These are phyloP conservation scores for Tenthredo notha DNA, from an alignment of 2,888 invertebrate genomes.

Conservation along the genomic window DNA sequence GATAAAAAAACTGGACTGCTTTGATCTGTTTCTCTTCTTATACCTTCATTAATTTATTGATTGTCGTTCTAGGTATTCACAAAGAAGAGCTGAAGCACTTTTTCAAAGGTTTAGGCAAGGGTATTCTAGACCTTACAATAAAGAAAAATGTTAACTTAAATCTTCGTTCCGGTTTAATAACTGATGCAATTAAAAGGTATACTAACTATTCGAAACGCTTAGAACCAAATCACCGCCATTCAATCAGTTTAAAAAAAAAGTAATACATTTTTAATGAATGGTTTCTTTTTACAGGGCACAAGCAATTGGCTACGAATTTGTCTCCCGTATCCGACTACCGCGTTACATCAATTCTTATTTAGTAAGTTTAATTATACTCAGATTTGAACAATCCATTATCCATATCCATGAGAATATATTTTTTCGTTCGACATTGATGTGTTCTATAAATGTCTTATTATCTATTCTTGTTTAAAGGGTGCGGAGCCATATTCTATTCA, in stretches of 20 bases:
- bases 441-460: neutral
- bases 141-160: conserved; percentile 82
- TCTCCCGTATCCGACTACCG: conserved; percentile 82
- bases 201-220: conserved; percentile 22
- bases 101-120: conserved; percentile 85
- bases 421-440: conserved; percentile 15
- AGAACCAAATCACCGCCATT: neutral
- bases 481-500: conserved; percentile 86
- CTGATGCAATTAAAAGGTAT: conserved; percentile 84
- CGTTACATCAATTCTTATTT: conserved; percentile 85
- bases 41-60: conserved; percentile 31
- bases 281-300: conserved; percentile 71
- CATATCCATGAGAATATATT: conserved; percentile 39
- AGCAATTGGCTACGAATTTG: conserved; percentile 74
- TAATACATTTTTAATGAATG: conserved; percentile 5
- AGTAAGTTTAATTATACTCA: conserved; percentile 76
- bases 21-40: neutral
- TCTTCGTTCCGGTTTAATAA: conserved; percentile 84
- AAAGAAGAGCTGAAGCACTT: conserved; percentile 85
- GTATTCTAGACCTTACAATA: conserved; percentile 83
- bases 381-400: conserved; percentile 33
- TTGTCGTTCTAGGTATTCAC: conserved; percentile 75
- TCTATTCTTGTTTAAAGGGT: conserved; percentile 80
- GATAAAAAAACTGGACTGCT: neutral
- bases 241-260: conserved; percentile 41